Evolutionary conservation across 2,888 invertebrate genomes (phyloP), one percentile per base, ranked within the genome.

Genomic region (Troides aeacus): DNA sequence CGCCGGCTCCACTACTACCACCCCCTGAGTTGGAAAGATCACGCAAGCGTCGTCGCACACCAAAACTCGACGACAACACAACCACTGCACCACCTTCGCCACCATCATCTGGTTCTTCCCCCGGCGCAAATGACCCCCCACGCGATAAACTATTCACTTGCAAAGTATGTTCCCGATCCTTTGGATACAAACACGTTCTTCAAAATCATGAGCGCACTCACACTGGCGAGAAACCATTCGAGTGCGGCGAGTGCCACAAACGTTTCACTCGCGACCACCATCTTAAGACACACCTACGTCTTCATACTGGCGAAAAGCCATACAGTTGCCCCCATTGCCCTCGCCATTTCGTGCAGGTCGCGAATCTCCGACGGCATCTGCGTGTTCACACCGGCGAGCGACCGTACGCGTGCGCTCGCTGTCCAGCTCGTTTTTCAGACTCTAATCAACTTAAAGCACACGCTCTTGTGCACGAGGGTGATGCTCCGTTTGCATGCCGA

Each of bases 191-290:
- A 82, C 98, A 98, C 88, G 98, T 98, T 24, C 93, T 98, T 64
- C 98, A 98, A 88, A 98, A 98, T 84, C 98, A 98, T 88, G 98
- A 98, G 81, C 95, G 98, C 77, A 98, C 98, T 0, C 98, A 98
- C 85, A 98, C 98, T 0, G 98, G 98, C 0, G 98, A 98, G 84
- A 98, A 98, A 81, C 98, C 98, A 0, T 98, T 98, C 90, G 97
- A 97, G 84, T 98, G 98, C 81, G 96, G 95, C 46, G 97, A 97
- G 86, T 98, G 98, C 83, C 96, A 97, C 84, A 98, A 98, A 86
- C 94, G 97, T 74, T 98, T 98, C 87, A 98, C 98, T 1, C 94
- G 98, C 64, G 98, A 98, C 84, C 98, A 98, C 81, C 98, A 98
- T 81, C 93, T 98, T 66, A 98, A 98, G 89, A 98, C 98, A 0